A percentile compares a stretch with the other conserved stretches of the same genome.
These are phyloP conservation scores for Pomacea canaliculata DNA, from an alignment of 2,888 invertebrate species.

Conservation along the genomic window DNA sequence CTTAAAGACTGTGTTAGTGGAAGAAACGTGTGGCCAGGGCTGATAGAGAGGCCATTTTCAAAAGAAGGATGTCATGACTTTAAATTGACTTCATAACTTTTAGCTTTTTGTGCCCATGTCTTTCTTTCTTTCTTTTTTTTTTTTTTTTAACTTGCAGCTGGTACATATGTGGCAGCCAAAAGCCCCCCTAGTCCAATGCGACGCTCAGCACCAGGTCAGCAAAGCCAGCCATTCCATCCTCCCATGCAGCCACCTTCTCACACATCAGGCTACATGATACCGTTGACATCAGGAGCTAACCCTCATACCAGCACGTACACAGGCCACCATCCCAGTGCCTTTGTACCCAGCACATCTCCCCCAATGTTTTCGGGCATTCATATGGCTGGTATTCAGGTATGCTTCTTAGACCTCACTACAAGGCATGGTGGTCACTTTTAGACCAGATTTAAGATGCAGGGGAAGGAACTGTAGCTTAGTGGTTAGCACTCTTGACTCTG, in stretches of 20 bases:
- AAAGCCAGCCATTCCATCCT: constrained; percentile 39
- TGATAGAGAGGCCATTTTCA: no score
- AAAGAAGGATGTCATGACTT: no score
- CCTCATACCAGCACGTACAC: constrained; percentile 14
- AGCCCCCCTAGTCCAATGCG: constrained; percentile 75
- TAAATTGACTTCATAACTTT: no score
- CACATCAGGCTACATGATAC: constrained; percentile 34
- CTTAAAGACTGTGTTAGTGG: no score
- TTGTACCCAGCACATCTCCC: constrained; percentile 59
- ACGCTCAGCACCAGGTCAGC: constrained; percentile 69
- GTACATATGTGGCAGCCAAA: constrained; percentile 66
- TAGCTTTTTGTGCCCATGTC: no score
- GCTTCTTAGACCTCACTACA: not conserved
- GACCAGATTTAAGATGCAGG: no score
- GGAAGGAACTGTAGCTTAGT: no score
- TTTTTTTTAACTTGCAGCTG: constrained; percentile 37
- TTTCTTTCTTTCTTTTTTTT: no score
- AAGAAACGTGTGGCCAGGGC: no score
- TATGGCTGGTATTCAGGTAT: constrained; percentile 33
- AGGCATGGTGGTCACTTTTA: not conserved
- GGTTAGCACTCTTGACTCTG: no score
- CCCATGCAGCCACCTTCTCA: constrained; percentile 36
- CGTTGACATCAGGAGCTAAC: constrained; percentile 32
- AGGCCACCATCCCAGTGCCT: constrained; percentile 32
- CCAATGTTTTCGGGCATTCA: constrained; percentile 52